phyloP scores from a whole-genome alignment of 2,797 vertebrate genomes.

The Rhynchotus rufescens region DNA sequence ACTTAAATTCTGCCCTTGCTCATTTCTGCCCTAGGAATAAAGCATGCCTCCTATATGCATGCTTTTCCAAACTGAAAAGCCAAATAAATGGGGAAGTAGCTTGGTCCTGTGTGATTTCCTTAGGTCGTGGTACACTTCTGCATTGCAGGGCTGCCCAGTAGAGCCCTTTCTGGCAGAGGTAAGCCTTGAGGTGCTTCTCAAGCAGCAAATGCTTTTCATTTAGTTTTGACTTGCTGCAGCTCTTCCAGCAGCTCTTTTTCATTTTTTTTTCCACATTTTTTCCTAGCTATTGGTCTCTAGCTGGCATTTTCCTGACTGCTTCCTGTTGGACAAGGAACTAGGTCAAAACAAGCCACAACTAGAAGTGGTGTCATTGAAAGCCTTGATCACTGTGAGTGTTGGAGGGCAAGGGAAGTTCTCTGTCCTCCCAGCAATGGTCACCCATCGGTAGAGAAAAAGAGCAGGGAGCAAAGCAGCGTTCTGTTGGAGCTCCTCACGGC shows the following conservation, averaged over 20 bases:
- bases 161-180: not conserved
- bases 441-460: not conserved
- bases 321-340: not conserved
- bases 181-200: not conserved
- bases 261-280: not conserved
- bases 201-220: not conserved
- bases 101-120: not conserved
- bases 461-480: not conserved
- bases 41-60: not conserved
- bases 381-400: not conserved
- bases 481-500: not conserved
- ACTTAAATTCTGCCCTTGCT: not conserved
- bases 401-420: not conserved
- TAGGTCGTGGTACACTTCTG: accelerated
- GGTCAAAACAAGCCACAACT: not conserved
- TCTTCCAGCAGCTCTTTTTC: not conserved
- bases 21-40: not conserved
- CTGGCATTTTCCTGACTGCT: not conserved
- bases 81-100: not conserved
- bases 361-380: not conserved
- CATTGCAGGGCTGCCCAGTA: not conserved
- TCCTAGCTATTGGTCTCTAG: not conserved
- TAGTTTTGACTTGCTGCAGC: not conserved
- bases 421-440: not conserved
- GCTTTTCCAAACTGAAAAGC: not conserved